Base-by-base conservation (phyloP, 2,797 vertebrate genomes). In the Iguana delicatissima region DNA sequence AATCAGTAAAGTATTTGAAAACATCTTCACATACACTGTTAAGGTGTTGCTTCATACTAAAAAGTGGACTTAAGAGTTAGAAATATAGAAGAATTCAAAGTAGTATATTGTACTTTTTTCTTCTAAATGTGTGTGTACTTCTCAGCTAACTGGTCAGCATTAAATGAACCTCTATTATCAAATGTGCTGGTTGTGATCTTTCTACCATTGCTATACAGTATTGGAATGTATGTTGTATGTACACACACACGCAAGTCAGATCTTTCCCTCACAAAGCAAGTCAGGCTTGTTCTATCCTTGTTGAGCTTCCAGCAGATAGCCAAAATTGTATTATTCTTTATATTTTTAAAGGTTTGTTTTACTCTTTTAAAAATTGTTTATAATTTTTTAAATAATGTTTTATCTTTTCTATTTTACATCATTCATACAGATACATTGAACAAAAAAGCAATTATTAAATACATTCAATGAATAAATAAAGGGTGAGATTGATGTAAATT, bases 171-270 rank as follows among this genome's bases (percentile, higher is more conserved):
- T 91, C 90, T 92, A 52, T 94, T 95, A 95, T 84, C 93, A 95
- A 94, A 92, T 93, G 77, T 95, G 93, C 94, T 95, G 85, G 95
- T 96, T 91, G 38, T 94, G 94, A 92, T 95, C 95, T 67, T 93
- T 90, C 94, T 55, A 89, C 92, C 92, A 86, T 93, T 95, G 84
- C 92, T 85, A 94, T 96, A 92, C 92, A 93, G 93, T 91, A 91
- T 59, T 89, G 79, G 84, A 92, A 87, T 92, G 76, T 90, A 89
- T 46, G 80, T 52, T 89, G 82, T 81, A 90, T 94, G 79, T 80
- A 32, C 67, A 69, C 10, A 69, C 32, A 69, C 67, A 32, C 10
- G 13, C 20, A 32, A 69, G 29, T 29, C 67, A 32, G 29, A 69
- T 3, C 22, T 69, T 32, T 69, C 29, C 67, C 29, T 69, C 67